Base-by-base conservation (phyloP, 2,797 vertebrate species). In the Taenioides sp. region DNA sequence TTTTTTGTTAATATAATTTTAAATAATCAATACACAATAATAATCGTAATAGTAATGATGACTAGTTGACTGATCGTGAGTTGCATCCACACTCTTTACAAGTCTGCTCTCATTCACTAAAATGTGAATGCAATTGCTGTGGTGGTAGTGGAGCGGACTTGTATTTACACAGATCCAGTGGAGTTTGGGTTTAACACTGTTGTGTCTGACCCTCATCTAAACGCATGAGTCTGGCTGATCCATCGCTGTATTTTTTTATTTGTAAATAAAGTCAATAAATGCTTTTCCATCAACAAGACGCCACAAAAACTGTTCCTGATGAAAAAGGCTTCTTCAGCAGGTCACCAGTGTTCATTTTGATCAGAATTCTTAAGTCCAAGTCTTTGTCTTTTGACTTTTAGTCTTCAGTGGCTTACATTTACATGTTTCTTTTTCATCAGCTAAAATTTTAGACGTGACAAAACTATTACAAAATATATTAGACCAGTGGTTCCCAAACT, bases 151-250 rank as follows among this genome's bases (percentile, higher is more conserved):
- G 22, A 57, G 54, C 22, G 7, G 52, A 47, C 14, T 43, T 20
- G 50, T n/a, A 54, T 57, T 55, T 47, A 16, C 52, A 55, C 52
- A 4, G 10, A 23, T 57, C 54, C 54, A 57, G 54, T 57, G 54
- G 54, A 57, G 54, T 57, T 57, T 25, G 54, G 54, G n/a, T 57
- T 57, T 57, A 60, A 60, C 58, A 31, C 58, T 31, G 1, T 72
- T 60, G 1, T 72, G 1, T 49, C 5, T 68, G 34, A 34, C 58
- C 17, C 20, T 70, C 86, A 87, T 87, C 76, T 31, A 70, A 70
- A 78, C 86, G 85, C 86, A 88, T 88, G 88, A 5, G 57, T 76
- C 73, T 82, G 55, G 58, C 84, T 61, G 18, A 22, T 20, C 2
- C 62, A 64, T 64, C n/a, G 62, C 37, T 47, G 37, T 23, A 10